Percentiles rank a stretch among this genome's conserved stretches.
phyloP scores from a whole-genome alignment of 2,797 vertebrate genomes.

The Phrynocephalus vlangalii region DNA sequence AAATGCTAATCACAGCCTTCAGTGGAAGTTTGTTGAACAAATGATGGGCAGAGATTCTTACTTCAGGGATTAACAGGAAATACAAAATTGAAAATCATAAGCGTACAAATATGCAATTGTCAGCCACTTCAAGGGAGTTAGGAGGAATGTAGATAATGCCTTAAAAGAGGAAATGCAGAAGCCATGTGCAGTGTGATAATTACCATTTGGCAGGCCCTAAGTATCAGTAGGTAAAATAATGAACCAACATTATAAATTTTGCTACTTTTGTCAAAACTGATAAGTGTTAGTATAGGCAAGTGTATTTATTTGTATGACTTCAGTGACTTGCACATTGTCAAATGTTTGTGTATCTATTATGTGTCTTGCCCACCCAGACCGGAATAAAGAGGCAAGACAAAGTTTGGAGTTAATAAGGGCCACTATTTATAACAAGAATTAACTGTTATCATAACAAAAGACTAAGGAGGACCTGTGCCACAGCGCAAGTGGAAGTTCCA shows the following conservation, averaged over 20 bases:
- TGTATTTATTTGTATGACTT: not conserved
- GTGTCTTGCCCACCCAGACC: not conserved
- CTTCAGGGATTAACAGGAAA: not conserved
- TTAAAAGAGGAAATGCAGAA: not conserved
- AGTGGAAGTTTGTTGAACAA: slow-evolving; percentile 5
- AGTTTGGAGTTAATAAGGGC: too few species aligned
- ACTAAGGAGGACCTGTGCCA: too few species aligned
- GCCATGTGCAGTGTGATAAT: not conserved
- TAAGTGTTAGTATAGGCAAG: not conserved
- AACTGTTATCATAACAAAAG: too few species aligned
- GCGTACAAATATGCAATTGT: not conserved
- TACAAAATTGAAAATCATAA: slow-evolving; percentile 3
- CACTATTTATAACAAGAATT: too few species aligned
- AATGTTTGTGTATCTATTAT: not conserved
- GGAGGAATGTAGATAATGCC: rapidly evolving
- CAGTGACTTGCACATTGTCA: not conserved
- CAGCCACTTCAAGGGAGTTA: not conserved
- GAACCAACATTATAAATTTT: not conserved
- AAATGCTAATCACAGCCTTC: not conserved
- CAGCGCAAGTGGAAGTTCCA: too few species aligned
- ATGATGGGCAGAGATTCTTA: slow-evolving; percentile 17
- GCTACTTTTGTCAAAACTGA: not conserved
- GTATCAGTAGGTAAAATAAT: not conserved
- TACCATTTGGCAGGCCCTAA: not conserved
- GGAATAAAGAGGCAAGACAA: too few species aligned